Evolutionary conservation across 2,113 vertebrate genomes (phyloP).

Genomic region (Ceratotherium simum): DNA sequence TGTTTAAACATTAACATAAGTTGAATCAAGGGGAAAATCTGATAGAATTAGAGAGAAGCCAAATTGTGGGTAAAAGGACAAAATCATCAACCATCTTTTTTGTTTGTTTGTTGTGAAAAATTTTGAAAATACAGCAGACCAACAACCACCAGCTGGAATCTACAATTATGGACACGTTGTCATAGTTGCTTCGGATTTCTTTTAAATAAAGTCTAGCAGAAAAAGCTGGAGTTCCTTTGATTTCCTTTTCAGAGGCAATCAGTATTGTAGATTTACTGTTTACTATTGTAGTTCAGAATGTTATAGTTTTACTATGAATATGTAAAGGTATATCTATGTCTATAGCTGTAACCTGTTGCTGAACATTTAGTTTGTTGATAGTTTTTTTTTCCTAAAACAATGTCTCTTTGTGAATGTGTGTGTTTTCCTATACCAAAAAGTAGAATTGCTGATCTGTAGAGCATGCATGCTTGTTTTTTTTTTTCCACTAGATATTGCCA

Average conservation of each 20-base stretch:
- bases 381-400: not conserved
- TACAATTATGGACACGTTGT: not conserved
- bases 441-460: not conserved
- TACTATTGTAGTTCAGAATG: not conserved
- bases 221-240: slow-evolving; percentile 27
- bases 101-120: slow-evolving; percentile 9
- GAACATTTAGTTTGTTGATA: not conserved
- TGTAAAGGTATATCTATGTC: not conserved
- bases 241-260: not conserved
- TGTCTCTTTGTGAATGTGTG: not conserved
- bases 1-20: not conserved
- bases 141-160: not conserved
- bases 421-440: not conserved
- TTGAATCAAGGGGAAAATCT: not conserved
- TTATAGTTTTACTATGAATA: not conserved
- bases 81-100: not conserved
- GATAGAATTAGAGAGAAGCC: not conserved
- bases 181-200: slow-evolving; percentile 35
- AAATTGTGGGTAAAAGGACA: not conserved
- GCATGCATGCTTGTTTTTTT: not conserved
- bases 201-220: not conserved
- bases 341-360: not conserved
- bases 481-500: not conserved
- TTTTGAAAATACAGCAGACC: not conserved
- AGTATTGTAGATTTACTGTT: not conserved